A percentile compares a stretch with the other conserved stretches of the same genome.
phyloP scores from a whole-genome alignment of 2,797 vertebrate species.

The Brachyalestes nurse region DNA sequence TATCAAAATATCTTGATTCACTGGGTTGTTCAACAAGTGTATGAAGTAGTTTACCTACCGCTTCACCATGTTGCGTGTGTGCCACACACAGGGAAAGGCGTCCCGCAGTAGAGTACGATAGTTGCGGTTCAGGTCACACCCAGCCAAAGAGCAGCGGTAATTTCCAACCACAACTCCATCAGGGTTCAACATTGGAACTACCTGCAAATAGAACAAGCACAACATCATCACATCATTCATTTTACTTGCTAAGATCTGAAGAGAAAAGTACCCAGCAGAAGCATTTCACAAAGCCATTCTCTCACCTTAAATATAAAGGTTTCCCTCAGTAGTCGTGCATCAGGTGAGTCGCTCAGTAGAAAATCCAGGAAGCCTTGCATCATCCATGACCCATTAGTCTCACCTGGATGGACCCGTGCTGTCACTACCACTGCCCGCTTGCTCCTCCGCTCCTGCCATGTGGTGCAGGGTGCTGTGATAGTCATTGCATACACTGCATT shows the following conservation, averaged over 20 bases:
- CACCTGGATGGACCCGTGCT: constrained; percentile 89
- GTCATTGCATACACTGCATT: constrained; percentile 87
- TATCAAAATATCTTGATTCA: not conserved
- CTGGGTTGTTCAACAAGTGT: not conserved
- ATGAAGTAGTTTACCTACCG: constrained; percentile 73
- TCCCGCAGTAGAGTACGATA: constrained; percentile 80
- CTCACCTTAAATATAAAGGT: constrained; percentile 90
- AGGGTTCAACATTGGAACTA: constrained; percentile 95
- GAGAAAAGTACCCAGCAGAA: too few species aligned
- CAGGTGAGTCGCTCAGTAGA: constrained; percentile 82
- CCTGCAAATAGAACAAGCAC: constrained; percentile 60
- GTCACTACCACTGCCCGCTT: constrained; percentile 89
- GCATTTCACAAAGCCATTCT: not conserved
- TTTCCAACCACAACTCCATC: constrained; percentile 95
- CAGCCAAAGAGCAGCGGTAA: constrained; percentile 90
- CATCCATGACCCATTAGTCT: constrained; percentile 91
- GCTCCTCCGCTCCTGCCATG: constrained; percentile 51
- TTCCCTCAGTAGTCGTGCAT: constrained; percentile 85
- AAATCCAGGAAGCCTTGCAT: constrained; percentile 93
- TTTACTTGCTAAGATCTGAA: too few species aligned
- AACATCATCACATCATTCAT: not conserved
- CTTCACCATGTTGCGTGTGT: constrained; percentile 88
- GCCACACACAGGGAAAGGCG: constrained; percentile 87
- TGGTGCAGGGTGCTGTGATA: constrained; percentile 73
- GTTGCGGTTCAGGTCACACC: constrained; percentile 90